These are phyloP conservation scores for Potorous gilbertii DNA, from an alignment of 2,797 vertebrate species.

Conservation along the genomic window DNA sequence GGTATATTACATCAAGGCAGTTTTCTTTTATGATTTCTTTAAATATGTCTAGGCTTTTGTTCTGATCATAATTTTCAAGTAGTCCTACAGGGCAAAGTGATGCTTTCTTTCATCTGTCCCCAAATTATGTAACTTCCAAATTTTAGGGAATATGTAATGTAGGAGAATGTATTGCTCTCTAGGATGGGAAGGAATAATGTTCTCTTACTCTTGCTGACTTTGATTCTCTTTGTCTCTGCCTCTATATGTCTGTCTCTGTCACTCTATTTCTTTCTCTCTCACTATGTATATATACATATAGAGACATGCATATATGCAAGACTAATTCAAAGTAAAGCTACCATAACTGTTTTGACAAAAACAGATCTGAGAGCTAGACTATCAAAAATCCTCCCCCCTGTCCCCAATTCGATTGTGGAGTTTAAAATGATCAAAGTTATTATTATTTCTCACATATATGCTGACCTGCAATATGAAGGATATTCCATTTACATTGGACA, in stretches of 20 bases:
- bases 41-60: no score
- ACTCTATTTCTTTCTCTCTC: no score
- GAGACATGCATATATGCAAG: neutral
- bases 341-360: conserved; percentile 46
- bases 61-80: no score
- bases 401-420: conserved; percentile 43
- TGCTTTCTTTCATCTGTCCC: conserved; percentile 59
- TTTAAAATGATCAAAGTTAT: conserved; percentile 67
- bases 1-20: no score
- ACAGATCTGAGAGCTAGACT: neutral
- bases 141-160: neutral
- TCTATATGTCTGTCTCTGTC: neutral
- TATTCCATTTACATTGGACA: conserved; percentile 74
- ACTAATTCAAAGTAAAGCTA: conserved; percentile 61
- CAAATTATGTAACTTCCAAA: neutral
- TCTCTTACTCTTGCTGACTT: neutral
- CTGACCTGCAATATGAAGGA: conserved; percentile 42
- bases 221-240: neutral
- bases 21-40: no score
- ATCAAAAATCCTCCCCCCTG: neutral
- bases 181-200: neutral
- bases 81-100: neutral
- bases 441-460: conserved; percentile 67
- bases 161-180: neutral
- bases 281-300: no score